A percentile compares a stretch with the other conserved stretches of the same genome.
These are phyloP conservation scores for Brachyrhaphis roseni DNA, from an alignment of 2,797 vertebrate genomes.

Conservation along the genomic window DNA sequence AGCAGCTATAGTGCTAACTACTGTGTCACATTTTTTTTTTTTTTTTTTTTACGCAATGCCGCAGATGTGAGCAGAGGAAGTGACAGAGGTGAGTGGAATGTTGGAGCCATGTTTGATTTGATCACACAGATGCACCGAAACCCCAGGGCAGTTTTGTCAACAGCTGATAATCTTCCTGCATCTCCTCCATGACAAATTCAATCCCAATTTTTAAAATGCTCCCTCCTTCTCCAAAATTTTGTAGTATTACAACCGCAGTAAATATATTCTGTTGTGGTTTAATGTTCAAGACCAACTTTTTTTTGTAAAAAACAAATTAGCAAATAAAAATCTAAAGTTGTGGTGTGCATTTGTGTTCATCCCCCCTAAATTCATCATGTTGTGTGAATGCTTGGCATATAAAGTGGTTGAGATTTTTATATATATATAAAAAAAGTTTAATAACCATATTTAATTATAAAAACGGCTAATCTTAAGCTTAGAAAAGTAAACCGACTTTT, in stretches of 20 bases:
- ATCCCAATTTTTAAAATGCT: background rate
- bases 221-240: background rate
- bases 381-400: background rate
- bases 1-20: constrained; percentile 73
- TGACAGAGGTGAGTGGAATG: constrained; percentile 94
- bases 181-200: constrained; percentile 18
- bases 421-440: background rate
- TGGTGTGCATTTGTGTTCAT: background rate
- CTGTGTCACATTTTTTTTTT: constrained; percentile 59
- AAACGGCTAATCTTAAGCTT: background rate
- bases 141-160: constrained; percentile 24
- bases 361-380: background rate
- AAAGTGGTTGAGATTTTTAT: background rate
- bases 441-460: background rate
- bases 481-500: background rate
- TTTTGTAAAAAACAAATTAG: background rate
- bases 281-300: background rate
- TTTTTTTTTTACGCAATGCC: constrained; percentile 66
- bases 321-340: background rate
- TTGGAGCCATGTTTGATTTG: constrained; percentile 67
- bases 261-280: background rate
- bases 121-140: constrained; percentile 19
- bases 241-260: background rate
- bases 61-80: constrained; percentile 96
- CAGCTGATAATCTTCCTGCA: constrained; percentile 43